phyloP scores from a whole-genome alignment of 2,797 vertebrate genomes.

The Neomorphus geoffroyi region DNA sequence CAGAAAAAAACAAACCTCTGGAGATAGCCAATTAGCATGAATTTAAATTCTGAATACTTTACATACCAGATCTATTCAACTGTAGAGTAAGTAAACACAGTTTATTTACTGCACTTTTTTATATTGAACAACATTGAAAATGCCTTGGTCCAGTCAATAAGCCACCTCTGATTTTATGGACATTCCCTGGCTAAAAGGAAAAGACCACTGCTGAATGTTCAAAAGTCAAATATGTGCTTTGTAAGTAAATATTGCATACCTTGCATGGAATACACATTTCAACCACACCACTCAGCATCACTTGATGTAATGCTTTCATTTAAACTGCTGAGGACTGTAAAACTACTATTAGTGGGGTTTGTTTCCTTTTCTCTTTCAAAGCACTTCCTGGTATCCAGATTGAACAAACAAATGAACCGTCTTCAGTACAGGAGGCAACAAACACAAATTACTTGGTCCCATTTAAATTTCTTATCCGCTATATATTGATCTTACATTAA shows the following conservation, averaged over 20 bases:
- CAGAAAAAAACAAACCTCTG: background rate
- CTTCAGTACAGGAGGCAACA: too few species aligned
- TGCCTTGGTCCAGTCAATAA: background rate
- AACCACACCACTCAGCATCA: background rate
- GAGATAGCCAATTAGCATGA: background rate
- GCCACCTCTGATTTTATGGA: background rate
- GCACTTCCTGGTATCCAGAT: too few species aligned
- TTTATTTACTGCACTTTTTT: slow-evolving; percentile 4
- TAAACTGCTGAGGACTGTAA: background rate
- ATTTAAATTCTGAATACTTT: background rate
- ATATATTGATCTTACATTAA: too few species aligned
- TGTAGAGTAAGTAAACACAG: background rate
- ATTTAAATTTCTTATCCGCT: too few species aligned
- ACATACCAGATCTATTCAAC: background rate
- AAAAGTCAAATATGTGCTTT: background rate
- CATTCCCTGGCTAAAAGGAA: background rate
- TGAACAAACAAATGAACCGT: too few species aligned
- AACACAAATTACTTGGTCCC: too few species aligned
- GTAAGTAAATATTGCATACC: background rate
- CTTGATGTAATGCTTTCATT: background rate
- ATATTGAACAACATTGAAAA: background rate
- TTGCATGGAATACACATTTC: background rate
- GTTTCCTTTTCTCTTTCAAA: too few species aligned
- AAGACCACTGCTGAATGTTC: background rate
- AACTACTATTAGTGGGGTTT: too few species aligned